phyloP scores from a whole-genome alignment of 2,797 vertebrate species.

The Sternarchorhynchus goeldii region DNA sequence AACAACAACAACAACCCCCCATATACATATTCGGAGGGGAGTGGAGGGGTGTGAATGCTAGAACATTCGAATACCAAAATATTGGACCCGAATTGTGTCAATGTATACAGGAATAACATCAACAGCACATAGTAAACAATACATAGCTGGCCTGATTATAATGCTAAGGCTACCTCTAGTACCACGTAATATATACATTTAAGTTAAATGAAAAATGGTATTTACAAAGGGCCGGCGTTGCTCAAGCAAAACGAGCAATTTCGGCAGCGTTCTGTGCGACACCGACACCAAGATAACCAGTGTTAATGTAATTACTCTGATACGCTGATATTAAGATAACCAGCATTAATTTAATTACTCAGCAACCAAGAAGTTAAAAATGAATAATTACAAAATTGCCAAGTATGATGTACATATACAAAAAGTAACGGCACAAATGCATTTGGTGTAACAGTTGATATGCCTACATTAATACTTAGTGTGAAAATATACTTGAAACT shows the following conservation, averaged over 20 bases:
- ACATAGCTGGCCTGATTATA: neutral
- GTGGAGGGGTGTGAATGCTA: no score
- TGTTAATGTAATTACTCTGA: slow-evolving; percentile 21
- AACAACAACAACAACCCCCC: no score
- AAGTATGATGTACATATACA: slow-evolving; percentile 65
- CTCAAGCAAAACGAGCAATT: no score
- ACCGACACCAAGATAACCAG: no score
- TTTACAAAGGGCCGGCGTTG: no score
- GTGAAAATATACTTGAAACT: slow-evolving; percentile 19
- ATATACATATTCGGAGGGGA: no score
- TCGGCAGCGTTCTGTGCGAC: no score
- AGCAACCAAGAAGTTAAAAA: slow-evolving; percentile 41
- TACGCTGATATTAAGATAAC: no score
- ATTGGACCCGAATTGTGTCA: neutral
- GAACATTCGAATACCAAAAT: no score
- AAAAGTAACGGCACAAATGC: slow-evolving; percentile 42
- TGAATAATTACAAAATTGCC: slow-evolving; percentile 28
- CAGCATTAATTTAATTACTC: slow-evolving; percentile 29
- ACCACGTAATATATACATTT: neutral
- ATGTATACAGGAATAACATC: neutral
- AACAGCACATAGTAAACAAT: neutral
- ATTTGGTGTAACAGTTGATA: neutral
- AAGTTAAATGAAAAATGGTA: no score
- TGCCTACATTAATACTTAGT: neutral
- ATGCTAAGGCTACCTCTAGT: neutral